These are phyloP conservation scores for Rhinoraja longicauda DNA, from an alignment of 2,797 vertebrate species.

Conservation along the genomic window DNA sequence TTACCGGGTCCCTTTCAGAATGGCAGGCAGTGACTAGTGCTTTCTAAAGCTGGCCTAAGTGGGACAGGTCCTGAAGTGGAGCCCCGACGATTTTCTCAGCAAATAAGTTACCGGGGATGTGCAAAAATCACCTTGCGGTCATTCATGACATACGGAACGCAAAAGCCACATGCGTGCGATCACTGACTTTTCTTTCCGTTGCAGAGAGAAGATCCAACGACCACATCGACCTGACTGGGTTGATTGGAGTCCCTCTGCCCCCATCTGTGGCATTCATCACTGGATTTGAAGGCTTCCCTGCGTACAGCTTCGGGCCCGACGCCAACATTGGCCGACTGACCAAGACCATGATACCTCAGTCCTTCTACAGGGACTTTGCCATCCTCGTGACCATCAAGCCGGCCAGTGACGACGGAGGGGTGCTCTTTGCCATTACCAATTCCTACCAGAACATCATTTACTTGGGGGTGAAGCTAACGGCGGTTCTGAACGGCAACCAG, in stretches of 20 bases:
- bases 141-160: not conserved
- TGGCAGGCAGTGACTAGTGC: too few relatives aligned
- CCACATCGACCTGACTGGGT: slow-evolving; percentile 78
- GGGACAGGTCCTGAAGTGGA: too few relatives aligned
- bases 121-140: too few relatives aligned
- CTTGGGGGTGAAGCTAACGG: slow-evolving; percentile 73
- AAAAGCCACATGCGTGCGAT: not conserved
- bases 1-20: too few relatives aligned
- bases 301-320: slow-evolving; percentile 78
- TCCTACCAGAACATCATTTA: slow-evolving; percentile 81
- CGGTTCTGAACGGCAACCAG: slow-evolving; percentile 76
- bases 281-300: slow-evolving; percentile 84
- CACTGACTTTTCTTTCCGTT: not conserved
- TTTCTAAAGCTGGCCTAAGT: too few relatives aligned
- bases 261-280: slow-evolving; percentile 84
- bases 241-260: slow-evolving; percentile 88
- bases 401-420: slow-evolving; percentile 64
- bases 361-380: slow-evolving; percentile 78
- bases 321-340: slow-evolving; percentile 85
- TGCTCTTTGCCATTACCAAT: slow-evolving; percentile 84
- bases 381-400: slow-evolving; percentile 72
- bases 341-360: slow-evolving; percentile 71
- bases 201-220: slow-evolving; percentile 64
- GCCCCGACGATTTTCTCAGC: too few relatives aligned
- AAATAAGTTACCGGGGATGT: too few relatives aligned